Conservation (phyloP, 1,140 invertebrate genomes). For the Hylaeus volcanicus region DNA sequence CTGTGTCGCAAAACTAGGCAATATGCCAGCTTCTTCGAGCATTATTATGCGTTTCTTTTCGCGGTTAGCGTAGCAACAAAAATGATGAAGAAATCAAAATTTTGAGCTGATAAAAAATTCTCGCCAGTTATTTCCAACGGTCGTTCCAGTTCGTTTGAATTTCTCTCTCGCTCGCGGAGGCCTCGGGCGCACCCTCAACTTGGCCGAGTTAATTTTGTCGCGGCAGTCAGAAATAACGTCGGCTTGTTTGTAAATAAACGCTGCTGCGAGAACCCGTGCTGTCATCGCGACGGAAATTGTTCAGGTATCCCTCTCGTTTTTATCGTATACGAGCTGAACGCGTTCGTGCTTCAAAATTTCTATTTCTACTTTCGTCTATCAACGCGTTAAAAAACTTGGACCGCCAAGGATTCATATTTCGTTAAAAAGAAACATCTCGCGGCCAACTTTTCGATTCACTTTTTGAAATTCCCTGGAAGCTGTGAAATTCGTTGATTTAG, state of each 20-base stretch:
- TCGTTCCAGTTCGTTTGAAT: background rate
- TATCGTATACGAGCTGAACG: background rate
- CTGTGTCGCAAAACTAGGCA: background rate
- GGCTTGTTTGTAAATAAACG: conserved; percentile 59
- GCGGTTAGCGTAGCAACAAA: background rate
- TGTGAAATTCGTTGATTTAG: background rate
- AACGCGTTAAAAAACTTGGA: too few relatives aligned
- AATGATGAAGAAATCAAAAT: background rate
- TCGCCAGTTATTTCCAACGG: background rate
- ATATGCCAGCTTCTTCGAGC: conserved; percentile 4
- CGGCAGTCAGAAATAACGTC: background rate
- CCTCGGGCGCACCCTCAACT: background rate
- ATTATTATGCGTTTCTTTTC: background rate
- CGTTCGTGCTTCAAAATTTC: conserved; percentile 25
- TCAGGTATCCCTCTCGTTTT: background rate
- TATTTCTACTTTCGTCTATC: conserved; percentile 58
- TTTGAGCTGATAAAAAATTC: background rate
- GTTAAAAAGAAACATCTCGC: background rate
- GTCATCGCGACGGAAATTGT: conserved; percentile 48
- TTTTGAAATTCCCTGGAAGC: background rate
- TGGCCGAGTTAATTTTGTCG: conserved; percentile 4
- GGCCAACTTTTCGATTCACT: too few relatives aligned
- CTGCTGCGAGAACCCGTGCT: background rate
- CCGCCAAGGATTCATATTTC: too few relatives aligned
- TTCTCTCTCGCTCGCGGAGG: background rate